Percentiles rank a stretch among this genome's conserved stretches.
phyloP scores from a whole-genome alignment of 2,888 invertebrate species.

The Nymphalis c-album region DNA sequence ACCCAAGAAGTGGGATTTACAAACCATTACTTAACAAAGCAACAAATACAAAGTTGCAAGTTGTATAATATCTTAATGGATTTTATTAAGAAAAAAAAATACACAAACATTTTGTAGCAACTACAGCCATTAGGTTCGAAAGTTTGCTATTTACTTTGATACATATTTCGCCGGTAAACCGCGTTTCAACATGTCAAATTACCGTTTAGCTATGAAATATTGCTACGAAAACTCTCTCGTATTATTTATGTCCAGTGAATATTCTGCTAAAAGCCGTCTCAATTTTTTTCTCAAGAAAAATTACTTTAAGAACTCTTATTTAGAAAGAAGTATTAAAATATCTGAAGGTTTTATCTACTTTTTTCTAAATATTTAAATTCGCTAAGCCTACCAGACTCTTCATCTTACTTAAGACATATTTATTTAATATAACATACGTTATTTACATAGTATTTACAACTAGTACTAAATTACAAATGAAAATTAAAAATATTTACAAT shows the following conservation, averaged over 20 bases:
- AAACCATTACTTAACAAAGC: not conserved
- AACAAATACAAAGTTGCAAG: not conserved
- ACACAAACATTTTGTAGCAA: slow-evolving; percentile 1
- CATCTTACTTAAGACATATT: no score
- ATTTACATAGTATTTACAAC: no score
- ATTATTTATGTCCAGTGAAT: slow-evolving; percentile 44
- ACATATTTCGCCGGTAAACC: slow-evolving; percentile 10
- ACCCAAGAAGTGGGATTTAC: no score
- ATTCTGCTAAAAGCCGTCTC: slow-evolving; percentile 36
- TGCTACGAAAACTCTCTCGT: slow-evolving; percentile 31
- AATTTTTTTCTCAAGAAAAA: slow-evolving; percentile 37
- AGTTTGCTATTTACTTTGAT: slow-evolving; percentile 4
- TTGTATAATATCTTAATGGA: not conserved
- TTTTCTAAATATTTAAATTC: not conserved
- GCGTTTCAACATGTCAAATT: slow-evolving; percentile 36
- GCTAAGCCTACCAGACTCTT: no score
- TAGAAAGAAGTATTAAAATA: not conserved
- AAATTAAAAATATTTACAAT: no score
- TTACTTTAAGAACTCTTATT: slow-evolving; percentile 2
- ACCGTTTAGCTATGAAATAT: slow-evolving; percentile 38
- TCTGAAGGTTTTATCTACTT: not conserved
- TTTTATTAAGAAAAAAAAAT: slow-evolving; percentile 6
- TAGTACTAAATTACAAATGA: no score
- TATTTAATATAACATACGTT: no score
- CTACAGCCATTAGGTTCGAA: slow-evolving; percentile 6